Base-by-base conservation (phyloP, 2,888 invertebrate species). In the Prosopocoilus inquinatus region DNA sequence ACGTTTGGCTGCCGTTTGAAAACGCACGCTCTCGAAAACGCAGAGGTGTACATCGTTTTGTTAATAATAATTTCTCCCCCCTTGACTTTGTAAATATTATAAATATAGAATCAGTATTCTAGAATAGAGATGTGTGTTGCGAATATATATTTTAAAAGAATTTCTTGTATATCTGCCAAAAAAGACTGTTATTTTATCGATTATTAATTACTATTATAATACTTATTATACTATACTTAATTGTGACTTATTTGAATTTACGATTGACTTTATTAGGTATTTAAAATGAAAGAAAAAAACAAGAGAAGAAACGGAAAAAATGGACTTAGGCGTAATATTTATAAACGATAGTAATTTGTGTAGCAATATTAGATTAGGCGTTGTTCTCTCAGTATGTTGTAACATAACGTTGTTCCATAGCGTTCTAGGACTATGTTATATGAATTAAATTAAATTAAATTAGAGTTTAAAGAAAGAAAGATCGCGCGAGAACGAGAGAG, bases 171-270 rank as follows among this genome's bases (percentile, higher is more conserved):
- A 72, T 70, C 68, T 70, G 68, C 70, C 65, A 72, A 75, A 41
- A 28, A 75, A 75, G 75, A 75, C 75, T 75, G 75, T 74, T 73
- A 73, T 70, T 69, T 72, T 70, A 70, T 68, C 65, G 61, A 65
- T 53, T 53, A 28, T 34, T 47, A n/a, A 53, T 34, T 66, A 67
- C 63, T 63, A 59, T 59, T 53, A 54, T 50, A 34, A 55, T n/a
- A n/a, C n/a, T 38, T 54, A 54, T 45, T 53, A 44, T 60, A 56
- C 46, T 44, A n/a, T 53, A 20, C 39, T 46, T 53, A 35, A 51
- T 15, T 36, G 12, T 12, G 41, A 44, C 12, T 11, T 35, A 12
- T 45, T 44, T 13, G 34, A 45, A 34, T 33, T 32, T 8, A 35
- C 34, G n/a, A n/a, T n/a, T n/a, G n/a, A n/a, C n/a, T n/a, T n/a